A percentile compares a stretch with the other conserved stretches of the same genome.
Evolutionary conservation across 1,140 invertebrate genomes (phyloP).

Genomic region (Polyergus mexicanus): DNA sequence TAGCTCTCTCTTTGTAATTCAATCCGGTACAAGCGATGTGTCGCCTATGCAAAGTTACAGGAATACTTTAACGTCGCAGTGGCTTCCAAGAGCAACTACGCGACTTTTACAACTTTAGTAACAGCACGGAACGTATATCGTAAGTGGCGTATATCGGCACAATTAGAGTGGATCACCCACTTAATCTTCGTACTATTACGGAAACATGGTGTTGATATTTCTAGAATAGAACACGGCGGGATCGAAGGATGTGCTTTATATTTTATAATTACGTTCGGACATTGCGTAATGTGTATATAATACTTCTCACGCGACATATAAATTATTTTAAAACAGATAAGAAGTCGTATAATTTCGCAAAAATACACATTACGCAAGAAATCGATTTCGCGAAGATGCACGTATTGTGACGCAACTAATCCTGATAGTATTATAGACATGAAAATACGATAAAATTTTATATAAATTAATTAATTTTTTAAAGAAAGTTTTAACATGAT

Average conservation of each 20-base stretch:
- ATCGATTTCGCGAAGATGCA: too few species aligned
- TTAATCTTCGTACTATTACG: conserved; percentile 13
- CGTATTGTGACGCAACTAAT: not conserved
- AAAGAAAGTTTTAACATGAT: not conserved
- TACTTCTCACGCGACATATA: not conserved
- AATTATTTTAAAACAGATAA: conserved; percentile 6
- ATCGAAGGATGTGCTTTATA: not conserved
- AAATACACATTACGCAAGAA: not conserved
- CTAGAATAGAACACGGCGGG: not conserved
- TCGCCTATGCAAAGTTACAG: conserved; percentile 9
- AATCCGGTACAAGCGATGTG: not conserved
- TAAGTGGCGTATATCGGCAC: conserved; percentile 12
- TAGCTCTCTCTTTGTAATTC: not conserved
- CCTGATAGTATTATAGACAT: not conserved
- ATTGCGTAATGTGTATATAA: not conserved
- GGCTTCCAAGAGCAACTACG: conserved; percentile 26
- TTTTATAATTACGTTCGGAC: conserved; percentile 4
- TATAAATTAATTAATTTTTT: not conserved
- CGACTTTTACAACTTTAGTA: conserved; percentile 48
- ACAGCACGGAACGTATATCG: not conserved
- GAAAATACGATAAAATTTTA: not conserved
- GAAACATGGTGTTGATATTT: not conserved
- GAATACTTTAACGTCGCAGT: not conserved
- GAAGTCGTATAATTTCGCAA: conserved; percentile 34
- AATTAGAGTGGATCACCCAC: conserved; percentile 31